Conservation (phyloP, 2,888 invertebrate genomes). For the Dicranocentrus wangi region DNA sequence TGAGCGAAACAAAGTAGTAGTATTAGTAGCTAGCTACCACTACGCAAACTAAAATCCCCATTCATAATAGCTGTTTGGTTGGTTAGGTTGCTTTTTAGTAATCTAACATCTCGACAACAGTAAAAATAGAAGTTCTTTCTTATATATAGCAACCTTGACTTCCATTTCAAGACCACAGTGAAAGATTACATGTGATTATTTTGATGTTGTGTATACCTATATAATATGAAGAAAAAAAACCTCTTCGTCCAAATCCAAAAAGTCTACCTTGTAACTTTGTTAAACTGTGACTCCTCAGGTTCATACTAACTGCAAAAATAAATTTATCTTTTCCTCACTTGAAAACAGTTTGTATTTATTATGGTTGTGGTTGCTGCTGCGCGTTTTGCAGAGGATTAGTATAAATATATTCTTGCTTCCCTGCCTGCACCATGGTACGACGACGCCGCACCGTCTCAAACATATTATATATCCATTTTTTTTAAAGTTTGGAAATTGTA, state of each 20-base stretch:
- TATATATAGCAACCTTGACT: slow-evolving; percentile 59
- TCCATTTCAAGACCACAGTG: slow-evolving; percentile 58
- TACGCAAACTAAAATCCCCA: not conserved
- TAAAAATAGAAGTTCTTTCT: slow-evolving; percentile 45
- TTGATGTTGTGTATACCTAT: too few species aligned
- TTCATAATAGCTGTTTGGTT: not conserved
- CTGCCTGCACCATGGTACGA: too few species aligned
- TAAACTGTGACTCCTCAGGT: not conserved
- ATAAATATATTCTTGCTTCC: too few species aligned
- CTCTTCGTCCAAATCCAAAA: not conserved
- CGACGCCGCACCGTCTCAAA: too few species aligned
- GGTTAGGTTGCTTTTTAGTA: not conserved
- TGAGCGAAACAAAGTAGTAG: not conserved
- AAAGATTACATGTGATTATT: slow-evolving; percentile 38
- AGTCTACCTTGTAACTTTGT: slow-evolving; percentile 3
- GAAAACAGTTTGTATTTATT: too few species aligned
- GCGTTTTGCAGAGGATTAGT: too few species aligned
- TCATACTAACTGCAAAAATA: not conserved
- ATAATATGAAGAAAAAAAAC: too few species aligned
- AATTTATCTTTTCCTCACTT: not conserved
- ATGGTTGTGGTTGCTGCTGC: too few species aligned
- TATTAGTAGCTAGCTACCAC: not conserved
- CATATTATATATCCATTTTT: too few species aligned
- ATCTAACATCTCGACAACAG: not conserved
- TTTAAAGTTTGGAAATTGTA: too few species aligned